Base-by-base conservation (phyloP, 2,113 vertebrate species). In the Tautogolabrus adspersus region DNA sequence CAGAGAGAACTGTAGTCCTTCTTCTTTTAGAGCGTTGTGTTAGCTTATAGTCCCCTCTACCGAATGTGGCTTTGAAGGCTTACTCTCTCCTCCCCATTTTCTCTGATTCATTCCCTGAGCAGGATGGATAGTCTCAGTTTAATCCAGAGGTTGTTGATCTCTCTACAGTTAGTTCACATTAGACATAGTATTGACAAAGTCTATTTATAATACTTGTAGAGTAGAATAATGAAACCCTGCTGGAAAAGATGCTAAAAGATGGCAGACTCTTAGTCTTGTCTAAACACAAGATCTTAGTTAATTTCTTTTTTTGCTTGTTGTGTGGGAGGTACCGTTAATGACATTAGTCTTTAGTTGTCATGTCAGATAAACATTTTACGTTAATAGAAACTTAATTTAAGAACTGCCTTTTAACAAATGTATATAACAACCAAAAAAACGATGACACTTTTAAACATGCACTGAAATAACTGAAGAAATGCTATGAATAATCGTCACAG, bases 1-100 rank as follows among this genome's bases (percentile, higher is more conserved):
- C 91, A 88, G 91, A 91, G 74, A 54, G 44, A 89, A 57, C 42
- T 71, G 30, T 72, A 86, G 81, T 72, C 65, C 74, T 82, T 71
- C 88, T 77, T 72, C 89, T 91, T 91, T 44, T 59, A 21, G 75
- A 66, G 51, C 64, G 26, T 23, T 63, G 69, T 69, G 79, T 61
- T 76, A 87, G 72, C 54, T 59, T 21, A 6, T 40, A 57, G 66
- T 59, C 72, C 81, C 57, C 56, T 61, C 56, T 42, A 74, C 62
- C 49, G 10, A 60, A 55, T 73, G 77, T 83, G 58, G 79, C 77
- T 84, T 51, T 74, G 55, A 67, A 81, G 71, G 62, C 56, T 80
- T 68, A 58, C 9, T 22, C 12, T 63, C 44, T 78, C 52, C 65
- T 83, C 56, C 40, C 26, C 58, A 1, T 63, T 1, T 30, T 72